Base-by-base conservation (phyloP, 2,797 vertebrate species). In the Dromococcyx pavoninus region DNA sequence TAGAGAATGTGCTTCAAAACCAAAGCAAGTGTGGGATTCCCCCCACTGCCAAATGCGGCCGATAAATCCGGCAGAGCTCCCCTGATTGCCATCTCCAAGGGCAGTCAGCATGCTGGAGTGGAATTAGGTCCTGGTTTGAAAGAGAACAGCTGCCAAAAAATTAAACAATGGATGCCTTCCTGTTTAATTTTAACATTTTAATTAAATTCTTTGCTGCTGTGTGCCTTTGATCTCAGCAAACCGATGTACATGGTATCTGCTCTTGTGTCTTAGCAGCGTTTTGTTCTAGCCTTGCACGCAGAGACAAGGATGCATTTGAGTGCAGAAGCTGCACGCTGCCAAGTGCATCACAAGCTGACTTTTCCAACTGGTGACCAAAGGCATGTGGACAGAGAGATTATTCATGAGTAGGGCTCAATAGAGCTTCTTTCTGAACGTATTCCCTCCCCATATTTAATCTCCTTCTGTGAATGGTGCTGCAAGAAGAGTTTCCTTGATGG, bases 101-200 rank as follows among this genome's bases (percentile, higher is more conserved):
- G 80, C 85, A 86, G 89, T 35, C 85, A 82, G 71, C 5, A 0
- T 85, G 77, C 64, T 79, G 92, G 61, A 80, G 69, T 62, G 41
- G 86, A 94, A 87, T 83, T 91, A 74, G 60, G 86, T 83, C 74
- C 77, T 0, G 0, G 17, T 58, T 93, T 91, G 74, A 91, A 82
- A 65, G 93, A 71, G 54, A 53, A 58, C 0, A 71, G 77, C 86
- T 94, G 94, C 93, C 90, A 96, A 93, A 96, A 93, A 91, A 91
- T 95, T 71, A 91, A 93, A 96, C 95, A 96, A 95, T 96, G 80
- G 64, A 85, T 91, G 93, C 74, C 74, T 89, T 95, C 71, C 83
- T 95, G 61, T 90, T 96, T 74, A 87, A 93, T 96, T 96, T 96
- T 88, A 94, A 96, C 91, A 85, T 93, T 96, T 96, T 96, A 94